phyloP scores from a whole-genome alignment of 1,140 invertebrate species.

The Chymomyza costata region DNA sequence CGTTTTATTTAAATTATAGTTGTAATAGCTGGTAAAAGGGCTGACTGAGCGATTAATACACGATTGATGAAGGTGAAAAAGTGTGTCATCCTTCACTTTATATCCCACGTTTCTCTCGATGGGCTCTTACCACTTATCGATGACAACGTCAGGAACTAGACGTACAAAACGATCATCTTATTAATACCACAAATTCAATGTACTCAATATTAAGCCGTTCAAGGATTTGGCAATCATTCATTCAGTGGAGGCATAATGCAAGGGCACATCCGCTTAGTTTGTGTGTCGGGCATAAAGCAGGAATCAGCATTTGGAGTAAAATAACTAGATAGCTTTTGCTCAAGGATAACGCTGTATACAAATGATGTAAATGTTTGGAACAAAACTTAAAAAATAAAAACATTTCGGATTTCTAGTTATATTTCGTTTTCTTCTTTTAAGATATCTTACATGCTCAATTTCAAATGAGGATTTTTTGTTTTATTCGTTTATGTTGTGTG shows the following conservation, averaged over 20 bases:
- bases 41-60: conserved; percentile 70
- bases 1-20: conserved; percentile 56
- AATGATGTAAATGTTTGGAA: too few species aligned
- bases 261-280: conserved; percentile 22
- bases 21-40: conserved; percentile 67
- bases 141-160: conserved; percentile 63
- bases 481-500: too few species aligned
- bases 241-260: conserved; percentile 1
- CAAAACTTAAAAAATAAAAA: too few species aligned
- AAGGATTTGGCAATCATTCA: conserved; percentile 32
- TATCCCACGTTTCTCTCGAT: conserved; percentile 49
- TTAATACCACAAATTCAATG: conserved; percentile 27
- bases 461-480: conserved; percentile 51
- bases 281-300: conserved; percentile 5
- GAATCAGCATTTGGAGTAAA: conserved; percentile 21
- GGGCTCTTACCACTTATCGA: conserved; percentile 54
- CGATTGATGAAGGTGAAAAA: conserved; percentile 68
- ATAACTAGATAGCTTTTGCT: too few species aligned
- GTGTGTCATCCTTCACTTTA: conserved; percentile 60
- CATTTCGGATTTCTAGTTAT: conserved; percentile 60
- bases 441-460: conserved; percentile 72
- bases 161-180: conserved; percentile 33
- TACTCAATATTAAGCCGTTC: conserved; percentile 5
- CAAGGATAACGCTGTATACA: too few species aligned
- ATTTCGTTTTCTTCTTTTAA: conserved; percentile 61